These are phyloP conservation scores for Ranitomeya imitator DNA, from an alignment of 2,113 vertebrate species.

Conservation along the genomic window DNA sequence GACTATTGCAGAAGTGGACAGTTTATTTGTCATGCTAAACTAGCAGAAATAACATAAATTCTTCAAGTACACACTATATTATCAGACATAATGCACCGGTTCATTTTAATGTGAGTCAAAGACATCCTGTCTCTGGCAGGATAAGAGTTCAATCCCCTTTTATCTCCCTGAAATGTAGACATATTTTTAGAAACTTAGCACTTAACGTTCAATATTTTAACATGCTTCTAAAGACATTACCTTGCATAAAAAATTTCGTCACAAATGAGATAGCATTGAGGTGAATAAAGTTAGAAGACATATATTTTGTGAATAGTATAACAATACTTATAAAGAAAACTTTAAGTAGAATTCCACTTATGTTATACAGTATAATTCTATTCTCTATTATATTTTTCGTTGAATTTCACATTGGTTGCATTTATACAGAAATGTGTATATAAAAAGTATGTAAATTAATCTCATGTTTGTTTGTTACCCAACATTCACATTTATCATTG, in stretches of 20 bases:
- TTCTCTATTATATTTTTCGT: too few relatives aligned
- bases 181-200: conserved; percentile 5
- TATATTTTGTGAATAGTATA: not conserved
- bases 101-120: not conserved
- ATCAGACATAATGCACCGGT: not conserved
- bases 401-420: too few relatives aligned
- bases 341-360: not conserved
- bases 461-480: too few relatives aligned
- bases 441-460: too few relatives aligned
- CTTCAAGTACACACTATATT: not conserved
- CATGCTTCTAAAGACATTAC: conserved; percentile 16
- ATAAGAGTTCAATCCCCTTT: not conserved
- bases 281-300: not conserved
- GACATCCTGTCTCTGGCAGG: not conserved
- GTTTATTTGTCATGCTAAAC: too few relatives aligned
- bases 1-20: too few relatives aligned
- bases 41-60: not conserved
- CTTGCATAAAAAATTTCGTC: not conserved
- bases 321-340: not conserved
- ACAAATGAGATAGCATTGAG: not conserved
- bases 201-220: conserved; percentile 23
- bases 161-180: not conserved
- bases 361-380: too few relatives aligned
- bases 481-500: too few relatives aligned
- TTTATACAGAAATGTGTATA: too few relatives aligned